Percentiles rank a stretch among this genome's conserved stretches.
phyloP scores from a whole-genome alignment of 2,113 vertebrate species.

The Pterocles burchelli region DNA sequence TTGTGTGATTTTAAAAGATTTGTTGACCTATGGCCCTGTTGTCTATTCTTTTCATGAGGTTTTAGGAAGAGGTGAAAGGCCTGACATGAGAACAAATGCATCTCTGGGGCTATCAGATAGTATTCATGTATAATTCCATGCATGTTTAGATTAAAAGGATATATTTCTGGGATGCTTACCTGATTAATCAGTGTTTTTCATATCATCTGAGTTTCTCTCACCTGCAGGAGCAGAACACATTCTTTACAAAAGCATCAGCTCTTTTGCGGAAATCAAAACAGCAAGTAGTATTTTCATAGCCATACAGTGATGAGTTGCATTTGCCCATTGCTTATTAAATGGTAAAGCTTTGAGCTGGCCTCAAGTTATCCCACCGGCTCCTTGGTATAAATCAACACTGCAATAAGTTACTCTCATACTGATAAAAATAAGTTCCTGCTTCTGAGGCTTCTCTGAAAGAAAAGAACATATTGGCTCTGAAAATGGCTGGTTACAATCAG shows the following conservation, averaged over 20 bases:
- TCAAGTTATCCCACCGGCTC: constrained; percentile 41
- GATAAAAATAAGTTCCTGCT: neutral
- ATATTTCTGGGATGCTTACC: neutral
- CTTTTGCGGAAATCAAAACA: neutral
- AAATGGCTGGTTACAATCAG: constrained; percentile 36
- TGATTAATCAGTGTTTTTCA: neutral
- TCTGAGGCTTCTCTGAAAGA: neutral
- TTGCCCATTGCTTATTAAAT: constrained; percentile 15
- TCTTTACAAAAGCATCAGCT: neutral
- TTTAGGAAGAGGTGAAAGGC: neutral
- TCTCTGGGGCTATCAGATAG: neutral
- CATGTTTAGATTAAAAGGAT: neutral
- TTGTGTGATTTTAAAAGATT: neutral
- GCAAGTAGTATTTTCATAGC: neutral
- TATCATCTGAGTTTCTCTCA: neutral
- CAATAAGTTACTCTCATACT: neutral
- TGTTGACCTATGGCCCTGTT: neutral
- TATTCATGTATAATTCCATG: neutral
- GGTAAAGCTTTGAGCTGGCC: constrained; percentile 11
- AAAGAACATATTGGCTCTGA: constrained; percentile 1
- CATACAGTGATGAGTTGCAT: neutral
- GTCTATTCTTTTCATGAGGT: neutral
- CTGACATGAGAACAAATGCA: neutral
- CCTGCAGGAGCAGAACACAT: neutral
- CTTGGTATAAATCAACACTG: constrained; percentile 40